These are phyloP conservation scores for Sylvia atricapilla DNA, from an alignment of 2,113 vertebrate species.

Conservation along the genomic window DNA sequence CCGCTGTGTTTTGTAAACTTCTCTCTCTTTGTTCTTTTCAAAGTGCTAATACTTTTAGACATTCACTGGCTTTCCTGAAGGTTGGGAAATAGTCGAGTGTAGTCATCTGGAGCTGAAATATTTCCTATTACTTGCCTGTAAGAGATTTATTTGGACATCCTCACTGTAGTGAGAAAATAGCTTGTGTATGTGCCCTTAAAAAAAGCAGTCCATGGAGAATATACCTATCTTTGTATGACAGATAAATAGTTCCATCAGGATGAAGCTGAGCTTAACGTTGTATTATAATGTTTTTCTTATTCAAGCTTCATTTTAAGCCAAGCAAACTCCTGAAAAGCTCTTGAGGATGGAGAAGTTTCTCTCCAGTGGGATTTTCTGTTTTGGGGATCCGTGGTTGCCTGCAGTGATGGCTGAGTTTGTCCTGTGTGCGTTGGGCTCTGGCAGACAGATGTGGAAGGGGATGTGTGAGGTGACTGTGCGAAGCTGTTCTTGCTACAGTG, in stretches of 20 bases:
- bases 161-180: slow-evolving; percentile 33
- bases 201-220: slow-evolving; percentile 5
- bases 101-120: slow-evolving; percentile 64
- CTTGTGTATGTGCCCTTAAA: slow-evolving; percentile 26
- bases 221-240: slow-evolving; percentile 37
- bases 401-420: not conserved
- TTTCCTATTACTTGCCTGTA: slow-evolving; percentile 32
- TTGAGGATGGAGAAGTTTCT: not conserved
- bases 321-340: not conserved
- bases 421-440: not conserved
- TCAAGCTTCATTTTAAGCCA: not conserved
- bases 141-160: slow-evolving; percentile 51
- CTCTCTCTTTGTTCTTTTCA: not conserved
- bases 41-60: not conserved
- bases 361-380: not conserved
- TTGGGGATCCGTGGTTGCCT: not conserved
- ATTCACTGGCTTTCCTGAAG: slow-evolving; percentile 20
- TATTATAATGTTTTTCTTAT: slow-evolving; percentile 25
- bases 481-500: rapidly evolving
- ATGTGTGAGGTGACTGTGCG: not conserved
- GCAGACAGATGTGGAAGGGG: not conserved
- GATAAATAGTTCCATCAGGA: slow-evolving; percentile 44
- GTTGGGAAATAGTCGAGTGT: slow-evolving; percentile 16
- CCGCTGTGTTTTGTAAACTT: not conserved
- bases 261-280: slow-evolving; percentile 28